These are phyloP conservation scores for Zosterops pallidus DNA, from an alignment of 2,113 vertebrate genomes.

Conservation along the genomic window DNA sequence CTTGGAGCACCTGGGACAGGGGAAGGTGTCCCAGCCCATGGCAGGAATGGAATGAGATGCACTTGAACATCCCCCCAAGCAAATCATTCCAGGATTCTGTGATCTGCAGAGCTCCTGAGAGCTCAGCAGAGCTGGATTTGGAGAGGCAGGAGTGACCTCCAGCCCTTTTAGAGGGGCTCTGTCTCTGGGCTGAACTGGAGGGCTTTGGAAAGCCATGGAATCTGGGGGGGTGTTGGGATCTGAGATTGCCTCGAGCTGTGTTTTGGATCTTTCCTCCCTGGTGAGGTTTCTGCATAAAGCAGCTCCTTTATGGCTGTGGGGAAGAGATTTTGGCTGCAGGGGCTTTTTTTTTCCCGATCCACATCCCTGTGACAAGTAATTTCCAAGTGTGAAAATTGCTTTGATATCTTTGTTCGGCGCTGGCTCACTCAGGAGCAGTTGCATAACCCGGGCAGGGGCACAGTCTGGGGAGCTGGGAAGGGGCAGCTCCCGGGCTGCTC, in stretches of 20 bases:
- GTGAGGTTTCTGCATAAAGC: not conserved
- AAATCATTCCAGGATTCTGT: not conserved
- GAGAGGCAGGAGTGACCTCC: not conserved
- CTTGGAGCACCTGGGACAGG: not conserved
- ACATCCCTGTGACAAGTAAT: not conserved
- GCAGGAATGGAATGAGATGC: accelerated
- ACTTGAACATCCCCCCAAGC: not conserved
- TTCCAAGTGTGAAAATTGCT: conserved; percentile 32
- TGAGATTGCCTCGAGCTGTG: not conserved
- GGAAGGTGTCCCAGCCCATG: not conserved
- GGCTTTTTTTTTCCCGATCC: not conserved
- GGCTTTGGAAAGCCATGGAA: not conserved
- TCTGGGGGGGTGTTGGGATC: not conserved
- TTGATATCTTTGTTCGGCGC: conserved; percentile 10
- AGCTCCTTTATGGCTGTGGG: not conserved
- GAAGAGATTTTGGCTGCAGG: conserved; percentile 13
- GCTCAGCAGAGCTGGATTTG: not conserved
- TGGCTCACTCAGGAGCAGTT: not conserved
- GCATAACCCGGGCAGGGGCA: not conserved
- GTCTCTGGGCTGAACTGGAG: not conserved
- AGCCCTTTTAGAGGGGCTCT: not conserved
- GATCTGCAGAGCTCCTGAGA: not conserved
- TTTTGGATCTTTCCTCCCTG: not conserved
- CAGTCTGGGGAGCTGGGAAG: not conserved
- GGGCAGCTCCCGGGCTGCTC: not conserved